A percentile compares a stretch with the other conserved stretches of the same genome.
phyloP scores from a whole-genome alignment of 2,113 vertebrate species.

The Seriola dumerili region DNA sequence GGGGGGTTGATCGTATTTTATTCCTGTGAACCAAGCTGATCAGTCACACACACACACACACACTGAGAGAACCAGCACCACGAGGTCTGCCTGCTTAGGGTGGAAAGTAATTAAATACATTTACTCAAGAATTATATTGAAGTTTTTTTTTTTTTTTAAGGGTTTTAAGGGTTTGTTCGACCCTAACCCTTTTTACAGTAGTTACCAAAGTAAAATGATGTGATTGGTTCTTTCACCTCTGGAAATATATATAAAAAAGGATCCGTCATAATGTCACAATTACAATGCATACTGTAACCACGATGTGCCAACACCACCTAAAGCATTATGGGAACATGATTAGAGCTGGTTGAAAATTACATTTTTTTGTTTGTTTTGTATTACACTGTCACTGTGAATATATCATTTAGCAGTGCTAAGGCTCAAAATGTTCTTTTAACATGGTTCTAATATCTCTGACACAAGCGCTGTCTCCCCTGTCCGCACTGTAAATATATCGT shows the following conservation, averaged over 20 bases:
- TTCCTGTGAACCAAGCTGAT: neutral
- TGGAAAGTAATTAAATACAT: neutral
- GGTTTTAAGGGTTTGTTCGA: neutral
- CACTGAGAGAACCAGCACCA: neutral
- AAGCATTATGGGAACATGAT: too few species aligned
- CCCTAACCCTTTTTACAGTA: too few species aligned
- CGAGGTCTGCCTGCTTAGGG: neutral
- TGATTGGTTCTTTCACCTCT: neutral
- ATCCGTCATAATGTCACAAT: too few species aligned
- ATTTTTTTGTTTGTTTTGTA: too few species aligned
- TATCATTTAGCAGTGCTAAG: neutral
- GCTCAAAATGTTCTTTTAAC: neutral
- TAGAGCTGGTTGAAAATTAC: too few species aligned
- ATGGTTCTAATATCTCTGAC: neutral
- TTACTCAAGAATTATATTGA: neutral
- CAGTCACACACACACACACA: too few species aligned
- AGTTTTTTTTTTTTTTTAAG: too few species aligned
- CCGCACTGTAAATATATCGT: neutral
- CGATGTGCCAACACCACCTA: neutral
- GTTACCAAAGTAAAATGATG: too few species aligned
- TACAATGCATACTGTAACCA: neutral
- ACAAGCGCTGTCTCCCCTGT: neutral
- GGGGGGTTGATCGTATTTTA: neutral
- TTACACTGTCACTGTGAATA: too few species aligned
- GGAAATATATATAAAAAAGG: neutral